Conservation (phyloP, 2,113 vertebrate genomes). For the Phainopepla nitens region DNA sequence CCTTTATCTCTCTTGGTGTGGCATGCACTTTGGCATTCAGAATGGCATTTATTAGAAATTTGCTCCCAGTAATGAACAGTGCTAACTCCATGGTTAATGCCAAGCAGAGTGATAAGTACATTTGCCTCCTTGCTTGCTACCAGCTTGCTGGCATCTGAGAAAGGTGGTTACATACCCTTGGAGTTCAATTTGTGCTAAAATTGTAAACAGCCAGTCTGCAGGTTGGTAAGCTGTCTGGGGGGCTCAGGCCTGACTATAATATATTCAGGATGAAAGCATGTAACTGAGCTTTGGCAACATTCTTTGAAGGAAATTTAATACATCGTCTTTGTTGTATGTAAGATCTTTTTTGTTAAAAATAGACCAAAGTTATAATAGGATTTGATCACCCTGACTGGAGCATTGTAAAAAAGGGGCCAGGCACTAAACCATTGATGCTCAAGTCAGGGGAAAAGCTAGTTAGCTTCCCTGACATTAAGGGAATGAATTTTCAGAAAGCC, state of each 20-base stretch:
- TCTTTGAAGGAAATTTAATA: constrained; percentile 27
- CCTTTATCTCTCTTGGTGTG: background rate
- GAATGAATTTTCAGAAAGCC: background rate
- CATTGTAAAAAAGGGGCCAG: constrained; percentile 29
- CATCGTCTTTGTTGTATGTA: background rate
- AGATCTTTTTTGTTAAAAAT: constrained; percentile 42
- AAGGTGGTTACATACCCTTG: background rate
- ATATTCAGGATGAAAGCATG: background rate
- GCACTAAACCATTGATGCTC: background rate
- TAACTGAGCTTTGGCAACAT: background rate
- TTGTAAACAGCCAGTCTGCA: background rate
- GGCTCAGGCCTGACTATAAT: background rate
- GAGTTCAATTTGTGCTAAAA: background rate
- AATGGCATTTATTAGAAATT: background rate
- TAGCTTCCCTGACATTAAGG: constrained; percentile 6
- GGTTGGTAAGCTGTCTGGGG: background rate
- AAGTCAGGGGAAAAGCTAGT: constrained; percentile 40
- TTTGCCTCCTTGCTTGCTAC: background rate
- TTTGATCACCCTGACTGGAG: constrained; percentile 36
- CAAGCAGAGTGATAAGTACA: background rate
- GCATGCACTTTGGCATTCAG: background rate
- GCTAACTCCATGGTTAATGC: background rate
- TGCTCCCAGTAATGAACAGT: background rate
- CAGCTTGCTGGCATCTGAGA: background rate
- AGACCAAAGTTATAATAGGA: constrained; percentile 32